Evolutionary conservation across 1,140 invertebrate genomes (phyloP).

Genomic region (Atta colombica): DNA sequence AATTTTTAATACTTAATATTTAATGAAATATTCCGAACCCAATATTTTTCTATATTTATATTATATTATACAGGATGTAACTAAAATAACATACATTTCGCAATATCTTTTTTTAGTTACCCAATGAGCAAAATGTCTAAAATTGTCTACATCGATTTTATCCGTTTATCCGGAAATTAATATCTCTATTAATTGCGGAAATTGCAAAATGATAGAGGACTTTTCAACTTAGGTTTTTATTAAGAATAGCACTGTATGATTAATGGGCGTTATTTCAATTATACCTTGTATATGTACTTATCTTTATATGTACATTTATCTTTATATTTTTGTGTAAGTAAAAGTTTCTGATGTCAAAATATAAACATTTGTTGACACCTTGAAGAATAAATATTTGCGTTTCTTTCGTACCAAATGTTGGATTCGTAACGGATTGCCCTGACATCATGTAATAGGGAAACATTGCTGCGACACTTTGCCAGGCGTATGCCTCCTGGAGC

Average conservation of each 20-base stretch:
- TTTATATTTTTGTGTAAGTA: not conserved
- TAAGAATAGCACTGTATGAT: no score
- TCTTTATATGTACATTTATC: no score
- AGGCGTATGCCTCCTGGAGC: conserved; percentile 86
- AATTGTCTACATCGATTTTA: no score
- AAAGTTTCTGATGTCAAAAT: not conserved
- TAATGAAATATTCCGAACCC: not conserved
- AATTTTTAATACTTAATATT: not conserved
- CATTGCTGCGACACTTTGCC: conserved; percentile 85
- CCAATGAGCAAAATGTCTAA: no score
- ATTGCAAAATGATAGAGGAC: no score
- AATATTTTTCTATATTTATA: conserved; percentile 15
- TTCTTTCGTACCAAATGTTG: conserved; percentile 75
- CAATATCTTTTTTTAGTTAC: no score
- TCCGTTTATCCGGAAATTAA: no score
- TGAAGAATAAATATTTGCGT: not conserved
- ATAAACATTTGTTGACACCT: not conserved
- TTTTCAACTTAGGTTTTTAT: no score
- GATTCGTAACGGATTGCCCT: conserved; percentile 80
- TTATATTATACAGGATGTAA: not conserved
- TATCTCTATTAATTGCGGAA: no score
- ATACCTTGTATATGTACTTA: no score
- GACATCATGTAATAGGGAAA: conserved; percentile 86
- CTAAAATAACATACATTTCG: no score
- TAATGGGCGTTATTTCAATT: no score